Evolutionary conservation across 2,797 vertebrate species (phyloP).

Genomic region (Parambassis ranga): DNA sequence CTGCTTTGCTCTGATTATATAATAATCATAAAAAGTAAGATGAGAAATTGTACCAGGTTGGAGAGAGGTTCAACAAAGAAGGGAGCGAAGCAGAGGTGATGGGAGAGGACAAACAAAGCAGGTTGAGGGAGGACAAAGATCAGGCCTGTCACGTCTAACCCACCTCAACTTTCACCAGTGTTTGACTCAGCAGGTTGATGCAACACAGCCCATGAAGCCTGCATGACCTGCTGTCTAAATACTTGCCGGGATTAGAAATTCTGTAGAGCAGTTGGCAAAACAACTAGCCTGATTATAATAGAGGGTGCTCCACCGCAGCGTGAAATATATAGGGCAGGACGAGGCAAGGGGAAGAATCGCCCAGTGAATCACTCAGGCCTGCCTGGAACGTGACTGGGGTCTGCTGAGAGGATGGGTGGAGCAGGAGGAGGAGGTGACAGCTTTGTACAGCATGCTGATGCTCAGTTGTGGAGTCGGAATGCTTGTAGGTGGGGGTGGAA

Average conservation of each 20-base stretch:
- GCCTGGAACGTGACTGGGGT: constrained; percentile 68
- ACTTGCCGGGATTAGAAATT: constrained; percentile 53
- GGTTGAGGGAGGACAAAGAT: constrained; percentile 27
- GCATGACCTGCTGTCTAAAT: constrained; percentile 33
- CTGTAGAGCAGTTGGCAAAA: constrained; percentile 56
- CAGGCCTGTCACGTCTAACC: constrained; percentile 17
- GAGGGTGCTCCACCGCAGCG: constrained; percentile 46
- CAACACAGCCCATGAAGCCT: background rate
- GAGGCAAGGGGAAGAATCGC: constrained; percentile 62
- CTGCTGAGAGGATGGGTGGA: constrained; percentile 46
- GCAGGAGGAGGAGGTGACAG: constrained; percentile 29
- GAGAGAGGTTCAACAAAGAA: constrained; percentile 41
- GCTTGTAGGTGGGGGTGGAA: constrained; percentile 52
- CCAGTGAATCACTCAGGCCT: constrained; percentile 68
- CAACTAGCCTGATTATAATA: constrained; percentile 55
- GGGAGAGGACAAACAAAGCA: background rate
- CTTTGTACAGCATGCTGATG: constrained; percentile 64
- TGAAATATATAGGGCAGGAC: constrained; percentile 67
- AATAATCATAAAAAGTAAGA: constrained; percentile 72
- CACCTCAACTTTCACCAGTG: constrained; percentile 29
- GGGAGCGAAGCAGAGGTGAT: constrained; percentile 4
- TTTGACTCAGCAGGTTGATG: constrained; percentile 41
- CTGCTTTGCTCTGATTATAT: constrained; percentile 74
- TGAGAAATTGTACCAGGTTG: constrained; percentile 61
- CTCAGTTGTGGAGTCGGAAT: constrained; percentile 60